Base-by-base conservation (phyloP, 2,797 vertebrate species). In the Onychomys leucogaster region DNA sequence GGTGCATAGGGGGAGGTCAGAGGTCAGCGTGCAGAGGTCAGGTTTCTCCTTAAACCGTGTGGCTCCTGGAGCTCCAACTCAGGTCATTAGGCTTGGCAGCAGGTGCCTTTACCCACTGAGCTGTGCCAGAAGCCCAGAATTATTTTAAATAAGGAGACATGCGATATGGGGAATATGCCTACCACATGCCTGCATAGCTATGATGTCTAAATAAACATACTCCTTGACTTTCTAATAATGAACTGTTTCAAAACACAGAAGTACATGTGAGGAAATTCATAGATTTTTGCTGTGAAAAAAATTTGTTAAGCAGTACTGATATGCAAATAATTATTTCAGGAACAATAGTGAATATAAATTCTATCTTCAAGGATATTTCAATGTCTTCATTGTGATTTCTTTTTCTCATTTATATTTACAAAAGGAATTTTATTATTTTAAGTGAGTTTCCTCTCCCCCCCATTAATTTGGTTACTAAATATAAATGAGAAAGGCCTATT, bases 371-470 rank as follows among this genome's bases (percentile, higher is more conserved):
- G 65, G 52, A 78, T 94, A 73, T 81, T 76, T 89, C 75, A 89
- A 0, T 69, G 27, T 88, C 57, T 91, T 61, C 23, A 19, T 21
- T 87, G 37, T 77, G 57, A 91, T 97, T 95, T 90, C 78, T 89
- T 87, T 65, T 67, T 94, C 89, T 93, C 69, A 76, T 95, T 97
- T 96, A 76, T 95, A 91, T 76, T 91, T 89, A 91, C 37, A 91
- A 21, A 90, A 92, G 25, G 37, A 63, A 86, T 96, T 97, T 91
- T 93, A 80, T 84, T 89, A 95, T 82, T 85, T 94, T 85, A 86
- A 78, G 73, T 96, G 57, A 90, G 29, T n/a, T 94, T 91, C 75
- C 59, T 73, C 46, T 89, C 80, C 87, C 12, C 23, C 41, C 10
- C 65, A 61, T 91, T 95, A 96, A 37, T 89, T 92, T 96, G 96